phyloP scores from a whole-genome alignment of 1,140 invertebrate genomes.

The Rhopalosiphum padi region DNA sequence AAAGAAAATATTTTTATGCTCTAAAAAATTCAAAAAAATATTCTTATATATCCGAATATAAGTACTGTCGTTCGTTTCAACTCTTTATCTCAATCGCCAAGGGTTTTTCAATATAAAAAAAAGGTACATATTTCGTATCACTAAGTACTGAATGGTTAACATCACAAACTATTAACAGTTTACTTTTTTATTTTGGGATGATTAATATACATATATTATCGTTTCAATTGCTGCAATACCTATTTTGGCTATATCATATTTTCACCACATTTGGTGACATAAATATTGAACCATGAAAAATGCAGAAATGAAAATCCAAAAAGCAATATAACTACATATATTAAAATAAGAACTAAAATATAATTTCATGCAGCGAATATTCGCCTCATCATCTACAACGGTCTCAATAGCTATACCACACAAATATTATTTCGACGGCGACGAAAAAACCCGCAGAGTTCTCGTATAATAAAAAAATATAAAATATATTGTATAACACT shows the following conservation, averaged over 20 bases:
- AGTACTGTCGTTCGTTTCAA: background rate
- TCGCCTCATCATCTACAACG: background rate
- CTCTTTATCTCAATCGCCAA: background rate
- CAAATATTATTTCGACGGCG: background rate
- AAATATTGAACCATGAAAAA: background rate
- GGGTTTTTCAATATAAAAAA: background rate
- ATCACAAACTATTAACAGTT: background rate
- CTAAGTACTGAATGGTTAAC: background rate
- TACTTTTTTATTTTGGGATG: background rate
- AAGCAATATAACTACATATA: background rate
- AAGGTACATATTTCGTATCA: background rate
- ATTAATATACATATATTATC: background rate
- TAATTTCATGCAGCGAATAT: background rate
- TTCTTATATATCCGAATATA: background rate
- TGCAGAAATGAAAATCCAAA: background rate
- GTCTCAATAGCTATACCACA: background rate
- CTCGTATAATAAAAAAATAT: no score
- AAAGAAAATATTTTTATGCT: background rate
- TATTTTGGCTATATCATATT: background rate
- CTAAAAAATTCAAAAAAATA: background rate
- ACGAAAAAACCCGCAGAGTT: background rate
- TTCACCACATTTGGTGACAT: background rate
- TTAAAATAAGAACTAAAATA: background rate
- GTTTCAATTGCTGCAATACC: background rate
- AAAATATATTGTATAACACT: no score